Percentiles rank a stretch among this genome's conserved stretches.
Evolutionary conservation across 1,140 invertebrate species (phyloP).

Genomic region (Aphaenogaster floridana): DNA sequence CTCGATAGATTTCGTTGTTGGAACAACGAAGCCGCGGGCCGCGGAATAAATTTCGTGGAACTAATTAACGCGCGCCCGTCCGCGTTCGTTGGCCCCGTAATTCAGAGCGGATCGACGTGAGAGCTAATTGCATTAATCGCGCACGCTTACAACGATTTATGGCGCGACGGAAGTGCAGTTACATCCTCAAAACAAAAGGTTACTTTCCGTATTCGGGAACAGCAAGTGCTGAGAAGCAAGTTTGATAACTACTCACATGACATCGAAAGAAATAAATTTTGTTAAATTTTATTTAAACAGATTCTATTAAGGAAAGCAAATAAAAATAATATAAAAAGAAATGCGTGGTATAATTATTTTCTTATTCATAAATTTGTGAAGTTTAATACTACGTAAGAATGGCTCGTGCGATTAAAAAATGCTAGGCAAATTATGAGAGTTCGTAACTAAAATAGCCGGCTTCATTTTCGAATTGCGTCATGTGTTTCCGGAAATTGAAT

Average conservation of each 20-base stretch:
- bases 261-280: not conserved
- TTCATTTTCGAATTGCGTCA: slow-evolving; percentile 27
- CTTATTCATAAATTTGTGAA: not conserved
- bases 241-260: not conserved
- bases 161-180: not conserved
- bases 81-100: slow-evolving; percentile 62
- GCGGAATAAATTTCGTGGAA: slow-evolving; percentile 68
- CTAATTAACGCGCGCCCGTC: slow-evolving; percentile 67
- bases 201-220: not conserved
- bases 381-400: not conserved
- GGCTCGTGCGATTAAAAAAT: not conserved
- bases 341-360: not conserved
- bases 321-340: not conserved
- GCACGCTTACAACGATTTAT: slow-evolving; percentile 39
- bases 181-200: not conserved
- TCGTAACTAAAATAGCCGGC: not conserved
- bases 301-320: not conserved
- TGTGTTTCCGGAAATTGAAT: slow-evolving; percentile 22
- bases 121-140: slow-evolving; percentile 73
- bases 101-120: slow-evolving; percentile 70
- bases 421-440: not conserved
- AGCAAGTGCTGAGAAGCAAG: not conserved
- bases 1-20: slow-evolving; percentile 12
- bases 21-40: not conserved
- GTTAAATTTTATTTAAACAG: not conserved